Conservation (phyloP, 2,113 vertebrate genomes). For the Motacilla tschutschensis region DNA sequence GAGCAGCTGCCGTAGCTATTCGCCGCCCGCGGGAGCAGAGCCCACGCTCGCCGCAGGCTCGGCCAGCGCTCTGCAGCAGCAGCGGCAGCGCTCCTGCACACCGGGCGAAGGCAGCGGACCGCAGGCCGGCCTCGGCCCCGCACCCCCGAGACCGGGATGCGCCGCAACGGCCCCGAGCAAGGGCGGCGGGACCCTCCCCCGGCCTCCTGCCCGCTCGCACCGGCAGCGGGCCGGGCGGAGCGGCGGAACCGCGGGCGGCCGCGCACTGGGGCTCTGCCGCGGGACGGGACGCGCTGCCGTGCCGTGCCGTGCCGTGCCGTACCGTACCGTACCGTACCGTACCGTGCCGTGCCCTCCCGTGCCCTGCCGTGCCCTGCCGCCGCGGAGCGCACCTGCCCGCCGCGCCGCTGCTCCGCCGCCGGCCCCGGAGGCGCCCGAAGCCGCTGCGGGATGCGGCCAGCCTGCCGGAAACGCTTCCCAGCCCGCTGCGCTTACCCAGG, state of each 20-base stretch:
- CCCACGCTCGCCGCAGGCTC: background rate
- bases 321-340: background rate
- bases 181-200: background rate
- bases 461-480: conserved; percentile 63
- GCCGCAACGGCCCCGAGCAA: background rate
- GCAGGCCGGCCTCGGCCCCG: background rate
- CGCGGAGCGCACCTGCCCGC: background rate
- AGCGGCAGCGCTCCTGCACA: background rate
- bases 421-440: background rate
- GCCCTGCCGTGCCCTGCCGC: background rate
- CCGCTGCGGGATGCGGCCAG: conserved; percentile 55
- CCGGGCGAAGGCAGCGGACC: background rate
- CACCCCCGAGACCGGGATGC: background rate
- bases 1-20: background rate
- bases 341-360: background rate
- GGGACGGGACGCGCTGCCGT: too few species aligned
- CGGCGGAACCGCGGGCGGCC: background rate
- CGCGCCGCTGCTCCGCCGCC: background rate
- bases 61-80: background rate
- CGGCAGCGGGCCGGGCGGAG: background rate
- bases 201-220: background rate
- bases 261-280: background rate
- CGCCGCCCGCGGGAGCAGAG: background rate
- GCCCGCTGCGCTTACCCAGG: conserved; percentile 43
- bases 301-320: background rate